Evolutionary conservation across 1,140 invertebrate species (phyloP), one percentile per base, ranked within the genome.

Genomic region (Micrasema minimum): DNA sequence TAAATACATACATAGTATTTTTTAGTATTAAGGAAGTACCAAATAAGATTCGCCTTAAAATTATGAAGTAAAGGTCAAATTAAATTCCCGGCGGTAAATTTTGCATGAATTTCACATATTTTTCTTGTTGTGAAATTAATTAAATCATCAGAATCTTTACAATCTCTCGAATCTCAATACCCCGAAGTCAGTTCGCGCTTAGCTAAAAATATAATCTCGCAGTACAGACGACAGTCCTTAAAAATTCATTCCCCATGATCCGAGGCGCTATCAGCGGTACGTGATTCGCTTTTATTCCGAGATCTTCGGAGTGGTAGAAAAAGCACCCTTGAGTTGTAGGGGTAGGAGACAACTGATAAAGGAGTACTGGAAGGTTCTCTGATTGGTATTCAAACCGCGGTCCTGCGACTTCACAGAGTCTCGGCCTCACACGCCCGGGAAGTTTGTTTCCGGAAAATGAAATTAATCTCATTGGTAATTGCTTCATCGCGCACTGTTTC

Each of bases 211-310:
- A 37, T 57, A 57, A 57, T 57, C 53, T 37, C 31, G 53, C 53
- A 18, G 31, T 57, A 57, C 53, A 57, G 53, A 35, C 53, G 53
- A 57, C 53, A 18, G 46, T 70, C 62, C 61, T 70, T 74, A 74
- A 74, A 74, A 74, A 74, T 74, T 74, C 72, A 74, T 74, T 74
- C 64, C 48, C 72, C 65, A 64, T 71, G 68, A 74, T 74, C 23
- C 64, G 51, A n/a, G 41, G 37, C 68, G 71, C 71, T 72, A 72
- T 72, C 66, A 69, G 55, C 35, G 35, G 53, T 67, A 74, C 72
- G 72, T 74, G 72, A 66, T 69, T 69, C 18, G 68, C 55, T 66
- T 38, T 51, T 26, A 71, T 35, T 62, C 43, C 12, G 48, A 31
- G 20, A 51, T 23, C 41, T 66, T 53, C 45, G 66, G 26, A 72